These are phyloP conservation scores for Aleiodes sp. DNA, from an alignment of 1,140 invertebrate species.

Conservation along the genomic window DNA sequence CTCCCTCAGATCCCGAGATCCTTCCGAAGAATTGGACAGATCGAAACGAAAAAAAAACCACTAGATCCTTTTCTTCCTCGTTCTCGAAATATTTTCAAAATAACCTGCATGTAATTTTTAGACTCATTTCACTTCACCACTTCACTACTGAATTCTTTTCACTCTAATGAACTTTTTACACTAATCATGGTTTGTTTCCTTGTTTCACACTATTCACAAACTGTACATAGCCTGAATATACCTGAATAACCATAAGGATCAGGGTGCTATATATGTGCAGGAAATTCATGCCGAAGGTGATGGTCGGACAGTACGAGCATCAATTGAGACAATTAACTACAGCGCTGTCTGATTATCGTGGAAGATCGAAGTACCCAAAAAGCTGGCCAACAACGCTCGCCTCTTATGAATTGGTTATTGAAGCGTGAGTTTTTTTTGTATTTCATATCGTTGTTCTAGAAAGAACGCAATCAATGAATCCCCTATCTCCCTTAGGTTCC, in stretches of 20 bases:
- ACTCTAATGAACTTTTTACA: neutral
- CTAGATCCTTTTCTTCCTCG: no score
- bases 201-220: neutral
- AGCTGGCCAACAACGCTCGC: constrained; percentile 76
- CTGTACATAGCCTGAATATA: neutral
- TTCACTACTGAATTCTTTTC: no score
- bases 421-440: constrained; percentile 77
- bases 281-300: constrained; percentile 89
- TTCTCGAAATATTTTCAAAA: no score
- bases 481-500: no score
- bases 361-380: constrained; percentile 74
- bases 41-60: no score
- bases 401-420: constrained; percentile 87
- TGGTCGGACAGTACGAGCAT: constrained; percentile 83
- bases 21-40: no score
- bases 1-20: no score
- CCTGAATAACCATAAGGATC: constrained; percentile 58
- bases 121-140: no score
- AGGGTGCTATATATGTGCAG: constrained; percentile 69
- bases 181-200: neutral
- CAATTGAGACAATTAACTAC: constrained; percentile 84
- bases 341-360: constrained; percentile 82
- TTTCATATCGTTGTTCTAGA: no score
- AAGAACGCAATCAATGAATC: no score
- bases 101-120: no score